phyloP scores from a whole-genome alignment of 2,113 vertebrate species.

The Sigmodon hispidus region DNA sequence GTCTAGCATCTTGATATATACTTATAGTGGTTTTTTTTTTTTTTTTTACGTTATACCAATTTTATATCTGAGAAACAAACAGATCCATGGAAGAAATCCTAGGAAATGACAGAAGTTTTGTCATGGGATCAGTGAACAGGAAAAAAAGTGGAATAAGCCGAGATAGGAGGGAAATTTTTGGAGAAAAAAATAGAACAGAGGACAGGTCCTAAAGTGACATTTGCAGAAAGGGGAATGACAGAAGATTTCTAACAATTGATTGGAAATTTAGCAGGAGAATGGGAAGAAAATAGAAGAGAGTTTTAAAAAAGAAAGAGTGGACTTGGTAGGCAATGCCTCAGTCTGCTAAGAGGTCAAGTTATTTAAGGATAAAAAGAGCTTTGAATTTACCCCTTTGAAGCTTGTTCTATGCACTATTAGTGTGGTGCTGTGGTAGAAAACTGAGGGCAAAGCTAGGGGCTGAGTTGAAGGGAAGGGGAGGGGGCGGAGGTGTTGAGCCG shows the following conservation, averaged over 20 bases:
- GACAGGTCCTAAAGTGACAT: not conserved
- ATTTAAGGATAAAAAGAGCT: constrained; percentile 62
- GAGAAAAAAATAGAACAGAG: not conserved
- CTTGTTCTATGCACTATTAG: constrained; percentile 1
- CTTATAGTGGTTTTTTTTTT: not conserved
- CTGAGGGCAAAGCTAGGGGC: constrained; percentile 21
- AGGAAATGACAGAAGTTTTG: not conserved
- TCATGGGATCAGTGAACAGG: not conserved
- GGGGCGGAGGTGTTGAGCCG: not conserved
- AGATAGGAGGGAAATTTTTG: not conserved
- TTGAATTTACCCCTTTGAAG: constrained; percentile 59
- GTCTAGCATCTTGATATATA: not conserved
- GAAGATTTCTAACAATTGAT: not conserved
- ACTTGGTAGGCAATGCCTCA: constrained; percentile 52
- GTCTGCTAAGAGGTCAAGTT: constrained; percentile 62
- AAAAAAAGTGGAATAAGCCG: not conserved
- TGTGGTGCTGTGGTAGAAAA: not conserved
- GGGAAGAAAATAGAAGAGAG: constrained; percentile 8
- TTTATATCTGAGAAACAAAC: constrained; percentile 12
- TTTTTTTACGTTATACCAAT: too few relatives aligned
- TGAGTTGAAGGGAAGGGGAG: constrained; percentile 18
- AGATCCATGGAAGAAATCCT: not conserved
- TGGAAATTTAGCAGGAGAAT: constrained; percentile 48
- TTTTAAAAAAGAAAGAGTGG: constrained; percentile 47
- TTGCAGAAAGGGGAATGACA: not conserved